A percentile compares a stretch with the other conserved stretches of the same genome.
Conservation (phyloP, 1,140 invertebrate species). For the Leucophenga varia region DNA sequence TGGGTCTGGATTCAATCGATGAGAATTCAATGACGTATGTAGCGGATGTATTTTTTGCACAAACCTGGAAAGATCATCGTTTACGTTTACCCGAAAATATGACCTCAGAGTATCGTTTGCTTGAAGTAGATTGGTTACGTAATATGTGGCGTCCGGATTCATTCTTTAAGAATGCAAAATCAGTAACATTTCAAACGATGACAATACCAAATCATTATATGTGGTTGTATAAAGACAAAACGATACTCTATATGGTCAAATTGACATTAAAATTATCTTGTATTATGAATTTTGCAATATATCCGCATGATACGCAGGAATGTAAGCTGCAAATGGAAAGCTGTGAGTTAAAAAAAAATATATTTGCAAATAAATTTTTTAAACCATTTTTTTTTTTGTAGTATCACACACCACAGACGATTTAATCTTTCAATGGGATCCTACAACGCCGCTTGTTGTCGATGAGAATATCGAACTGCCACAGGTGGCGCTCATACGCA, state of each 20-base stretch:
- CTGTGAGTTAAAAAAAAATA: conserved; percentile 64
- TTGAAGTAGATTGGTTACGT: conserved; percentile 86
- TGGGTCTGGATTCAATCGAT: conserved; percentile 89
- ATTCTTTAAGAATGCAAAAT: conserved; percentile 88
- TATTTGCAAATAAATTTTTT: neutral
- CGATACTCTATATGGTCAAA: conserved; percentile 86
- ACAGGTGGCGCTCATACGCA: conserved; percentile 80
- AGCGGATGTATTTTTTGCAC: conserved; percentile 88
- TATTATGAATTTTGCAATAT: conserved; percentile 90
- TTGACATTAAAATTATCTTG: conserved; percentile 81
- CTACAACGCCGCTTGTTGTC: conserved; percentile 84
- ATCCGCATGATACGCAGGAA: conserved; percentile 88
- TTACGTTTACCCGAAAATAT: conserved; percentile 86
- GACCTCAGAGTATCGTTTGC: conserved; percentile 83
- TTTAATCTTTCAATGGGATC: conserved; percentile 88
- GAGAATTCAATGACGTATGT: conserved; percentile 92
- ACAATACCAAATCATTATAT: conserved; percentile 90
- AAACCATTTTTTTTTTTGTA: conserved; percentile 47
- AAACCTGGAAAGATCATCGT: conserved; percentile 88
- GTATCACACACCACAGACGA: conserved; percentile 90
- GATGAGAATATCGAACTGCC: conserved; percentile 86
- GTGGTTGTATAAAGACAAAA: conserved; percentile 86
- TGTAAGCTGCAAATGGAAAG: conserved; percentile 91
- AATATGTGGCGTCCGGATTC: conserved; percentile 90
- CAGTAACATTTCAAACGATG: conserved; percentile 90